A percentile compares a stretch with the other conserved stretches of the same genome.
Evolutionary conservation across 2,888 invertebrate genomes (phyloP).

Genomic region (Spisula subtruncata): DNA sequence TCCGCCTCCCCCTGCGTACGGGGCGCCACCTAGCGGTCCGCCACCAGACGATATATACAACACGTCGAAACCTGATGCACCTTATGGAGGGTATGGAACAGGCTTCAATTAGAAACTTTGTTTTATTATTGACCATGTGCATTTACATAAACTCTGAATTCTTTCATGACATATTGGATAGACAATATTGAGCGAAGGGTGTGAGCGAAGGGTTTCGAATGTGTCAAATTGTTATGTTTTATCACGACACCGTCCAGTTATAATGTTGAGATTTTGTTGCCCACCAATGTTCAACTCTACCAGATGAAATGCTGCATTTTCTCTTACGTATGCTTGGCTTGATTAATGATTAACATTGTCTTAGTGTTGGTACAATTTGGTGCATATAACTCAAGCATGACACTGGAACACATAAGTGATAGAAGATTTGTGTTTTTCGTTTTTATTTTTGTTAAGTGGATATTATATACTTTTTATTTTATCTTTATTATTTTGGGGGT

Average conservation of each 20-base stretch:
- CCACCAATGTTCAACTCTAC: no score
- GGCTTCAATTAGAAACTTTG: background rate
- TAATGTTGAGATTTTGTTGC: no score
- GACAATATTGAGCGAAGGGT: background rate
- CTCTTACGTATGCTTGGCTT: no score
- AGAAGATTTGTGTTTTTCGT: no score
- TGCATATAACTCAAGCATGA: no score
- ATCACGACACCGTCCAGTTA: background rate
- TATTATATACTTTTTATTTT: no score
- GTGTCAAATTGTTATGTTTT: background rate
- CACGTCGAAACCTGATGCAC: background rate
- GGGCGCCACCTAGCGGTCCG: background rate
- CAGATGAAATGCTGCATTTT: no score
- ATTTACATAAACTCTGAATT: background rate
- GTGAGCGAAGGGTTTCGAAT: background rate
- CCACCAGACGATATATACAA: constrained; percentile 14
- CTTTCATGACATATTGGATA: background rate
- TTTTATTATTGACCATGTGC: background rate
- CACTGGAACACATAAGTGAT: no score
- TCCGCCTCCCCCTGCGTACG: background rate
- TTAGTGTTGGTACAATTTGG: no score
- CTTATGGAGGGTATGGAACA: constrained; percentile 50
- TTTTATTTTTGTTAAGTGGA: no score
- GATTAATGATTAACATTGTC: no score
- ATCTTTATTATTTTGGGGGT: no score